Percentiles rank a stretch among this genome's conserved stretches.
These are phyloP conservation scores for Crepidodera aurea DNA, from an alignment of 2,888 invertebrate species.

Conservation along the genomic window DNA sequence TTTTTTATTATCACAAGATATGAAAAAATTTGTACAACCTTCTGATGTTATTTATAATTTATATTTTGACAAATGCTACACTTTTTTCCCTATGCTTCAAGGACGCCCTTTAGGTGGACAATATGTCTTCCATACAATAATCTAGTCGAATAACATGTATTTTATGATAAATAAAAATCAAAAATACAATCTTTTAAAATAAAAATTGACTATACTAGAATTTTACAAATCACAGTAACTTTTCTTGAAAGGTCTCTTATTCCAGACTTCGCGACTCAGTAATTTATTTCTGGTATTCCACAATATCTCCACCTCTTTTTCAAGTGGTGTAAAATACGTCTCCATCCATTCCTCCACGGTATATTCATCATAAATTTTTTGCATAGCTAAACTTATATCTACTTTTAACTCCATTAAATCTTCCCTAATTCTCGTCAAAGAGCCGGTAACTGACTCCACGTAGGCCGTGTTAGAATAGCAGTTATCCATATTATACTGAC, in stretches of 20 bases:
- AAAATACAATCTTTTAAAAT: too few relatives aligned
- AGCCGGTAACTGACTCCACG: constrained; percentile 66
- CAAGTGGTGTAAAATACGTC: constrained; percentile 63
- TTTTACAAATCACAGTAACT: background rate
- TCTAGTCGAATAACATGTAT: too few relatives aligned
- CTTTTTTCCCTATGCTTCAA: too few relatives aligned
- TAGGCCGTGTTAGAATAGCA: constrained; percentile 71
- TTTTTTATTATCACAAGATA: too few relatives aligned
- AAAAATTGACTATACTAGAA: too few relatives aligned
- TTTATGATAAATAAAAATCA: too few relatives aligned
- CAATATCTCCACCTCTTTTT: constrained; percentile 63
- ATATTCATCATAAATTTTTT: constrained; percentile 67
- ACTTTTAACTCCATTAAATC: constrained; percentile 63
- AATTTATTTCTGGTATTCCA: constrained; percentile 63
- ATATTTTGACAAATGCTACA: too few relatives aligned
- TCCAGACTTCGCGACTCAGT: constrained; percentile 63
- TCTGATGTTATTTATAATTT: too few relatives aligned
- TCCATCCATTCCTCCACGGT: constrained; percentile 71
- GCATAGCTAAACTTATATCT: constrained; percentile 64
- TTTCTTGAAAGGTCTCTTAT: constrained; percentile 60
- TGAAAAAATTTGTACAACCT: too few relatives aligned
- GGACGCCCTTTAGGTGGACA: too few relatives aligned
- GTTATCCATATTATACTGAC: constrained; percentile 71
- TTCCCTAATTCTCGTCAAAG: constrained; percentile 64
- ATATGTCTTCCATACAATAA: too few relatives aligned